phyloP scores from a whole-genome alignment of 1,140 invertebrate species.

The Penaeus chinensis region DNA sequence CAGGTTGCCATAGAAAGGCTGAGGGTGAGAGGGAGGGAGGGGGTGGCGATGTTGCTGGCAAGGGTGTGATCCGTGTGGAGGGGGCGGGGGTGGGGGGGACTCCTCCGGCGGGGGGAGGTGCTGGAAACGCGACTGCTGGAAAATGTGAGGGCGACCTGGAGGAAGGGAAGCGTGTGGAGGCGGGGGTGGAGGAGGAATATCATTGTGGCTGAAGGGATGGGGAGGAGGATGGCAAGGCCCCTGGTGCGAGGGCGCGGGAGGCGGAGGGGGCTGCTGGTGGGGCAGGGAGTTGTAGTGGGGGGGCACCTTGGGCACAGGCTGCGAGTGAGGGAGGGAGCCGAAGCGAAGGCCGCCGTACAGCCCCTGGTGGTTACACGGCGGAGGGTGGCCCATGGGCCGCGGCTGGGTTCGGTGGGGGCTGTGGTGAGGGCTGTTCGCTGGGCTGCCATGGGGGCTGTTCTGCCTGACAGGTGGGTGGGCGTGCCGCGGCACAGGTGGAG shows the following conservation, averaged over 20 bases:
- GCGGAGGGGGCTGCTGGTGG: constrained; percentile 29
- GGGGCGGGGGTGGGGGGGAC: constrained; percentile 22
- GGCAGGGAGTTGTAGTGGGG: constrained; percentile 50
- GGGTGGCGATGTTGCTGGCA: background rate
- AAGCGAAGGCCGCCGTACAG: constrained; percentile 24
- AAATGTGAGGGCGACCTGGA: background rate
- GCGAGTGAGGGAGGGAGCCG: constrained; percentile 41
- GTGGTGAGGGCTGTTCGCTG: constrained; percentile 46
- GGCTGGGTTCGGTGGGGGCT: constrained; percentile 51
- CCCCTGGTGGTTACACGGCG: constrained; percentile 17
- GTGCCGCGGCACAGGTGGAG: constrained; percentile 49
- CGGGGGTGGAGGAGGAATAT: constrained; percentile 6
- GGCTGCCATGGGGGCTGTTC: constrained; percentile 28
- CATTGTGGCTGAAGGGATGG: background rate
- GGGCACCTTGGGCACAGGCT: constrained; percentile 32
- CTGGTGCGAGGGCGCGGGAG: constrained; percentile 26
- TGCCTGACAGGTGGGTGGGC: constrained; percentile 36
- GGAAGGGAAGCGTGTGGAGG: constrained; percentile 16
- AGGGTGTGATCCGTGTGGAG: constrained; percentile 14
- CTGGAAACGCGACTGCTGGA: background rate
- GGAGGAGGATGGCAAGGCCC: constrained; percentile 5
- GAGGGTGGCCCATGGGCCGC: constrained; percentile 26
- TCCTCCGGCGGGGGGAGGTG: background rate
- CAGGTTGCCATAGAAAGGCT: background rate
- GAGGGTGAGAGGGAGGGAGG: background rate